Percentiles rank a stretch among this genome's conserved stretches.
phyloP scores from a whole-genome alignment of 2,113 vertebrate genomes.

The Corythornis madagascariensis region DNA sequence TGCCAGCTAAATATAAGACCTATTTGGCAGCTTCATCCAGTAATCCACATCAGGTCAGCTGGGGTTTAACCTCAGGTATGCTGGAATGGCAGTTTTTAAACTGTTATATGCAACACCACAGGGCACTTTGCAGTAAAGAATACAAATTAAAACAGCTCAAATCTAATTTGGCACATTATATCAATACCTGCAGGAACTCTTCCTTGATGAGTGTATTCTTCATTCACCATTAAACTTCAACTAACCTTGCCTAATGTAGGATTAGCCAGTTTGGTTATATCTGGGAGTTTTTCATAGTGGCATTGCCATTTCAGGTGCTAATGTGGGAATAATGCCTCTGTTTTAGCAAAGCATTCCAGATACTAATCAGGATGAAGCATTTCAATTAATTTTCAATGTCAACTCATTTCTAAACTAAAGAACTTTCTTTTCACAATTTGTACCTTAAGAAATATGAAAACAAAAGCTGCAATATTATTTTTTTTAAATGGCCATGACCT shows the following conservation, averaged over 20 bases:
- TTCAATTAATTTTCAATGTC: not conserved
- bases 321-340: not conserved
- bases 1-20: not conserved
- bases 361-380: not conserved
- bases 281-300: not conserved
- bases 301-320: not conserved
- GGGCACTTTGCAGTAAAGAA: not conserved
- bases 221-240: not conserved
- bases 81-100: not conserved
- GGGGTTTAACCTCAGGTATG: constrained; percentile 3
- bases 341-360: not conserved
- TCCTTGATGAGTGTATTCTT: not conserved
- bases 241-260: not conserved
- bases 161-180: not conserved
- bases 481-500: not conserved
- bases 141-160: not conserved
- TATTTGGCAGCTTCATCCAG: not conserved
- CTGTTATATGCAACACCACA: not conserved
- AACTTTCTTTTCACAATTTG: not conserved
- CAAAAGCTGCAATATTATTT: not conserved
- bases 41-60: not conserved
- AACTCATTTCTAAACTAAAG: not conserved
- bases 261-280: not conserved
- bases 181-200: not conserved
- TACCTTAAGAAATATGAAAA: not conserved